Evolutionary conservation across 2,113 vertebrate species (phyloP).

Genomic region (Myotis yumanensis): DNA sequence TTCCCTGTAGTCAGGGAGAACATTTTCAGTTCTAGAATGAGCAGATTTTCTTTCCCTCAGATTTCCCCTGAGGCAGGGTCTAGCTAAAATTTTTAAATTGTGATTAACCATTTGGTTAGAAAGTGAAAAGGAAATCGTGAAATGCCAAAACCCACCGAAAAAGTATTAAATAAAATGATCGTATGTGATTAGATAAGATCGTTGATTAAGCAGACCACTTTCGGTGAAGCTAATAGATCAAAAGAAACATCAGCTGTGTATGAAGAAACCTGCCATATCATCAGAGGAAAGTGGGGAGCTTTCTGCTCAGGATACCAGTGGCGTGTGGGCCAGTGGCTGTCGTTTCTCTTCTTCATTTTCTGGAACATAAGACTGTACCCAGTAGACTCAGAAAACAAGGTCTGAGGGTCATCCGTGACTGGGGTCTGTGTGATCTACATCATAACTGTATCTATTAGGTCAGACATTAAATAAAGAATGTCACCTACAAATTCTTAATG

Average conservation of each 20-base stretch:
- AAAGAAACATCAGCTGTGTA: background rate
- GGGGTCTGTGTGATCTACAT: background rate
- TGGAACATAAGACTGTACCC: background rate
- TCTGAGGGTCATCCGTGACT: background rate
- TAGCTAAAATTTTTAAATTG: background rate
- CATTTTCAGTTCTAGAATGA: background rate
- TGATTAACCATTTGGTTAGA: background rate
- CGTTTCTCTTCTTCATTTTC: background rate
- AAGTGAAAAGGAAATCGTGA: slow-evolving; percentile 9
- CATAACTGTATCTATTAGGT: background rate
- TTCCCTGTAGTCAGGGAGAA: background rate
- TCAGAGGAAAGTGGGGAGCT: background rate
- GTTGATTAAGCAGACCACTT: background rate
- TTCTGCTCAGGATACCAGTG: background rate
- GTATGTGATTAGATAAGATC: background rate
- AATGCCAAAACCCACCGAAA: background rate
- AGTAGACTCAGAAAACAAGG: slow-evolving; percentile 1
- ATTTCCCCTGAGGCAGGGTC: background rate
- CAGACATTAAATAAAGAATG: background rate
- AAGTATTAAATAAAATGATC: background rate
- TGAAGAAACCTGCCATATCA: background rate
- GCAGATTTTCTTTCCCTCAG: background rate
- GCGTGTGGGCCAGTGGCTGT: background rate
- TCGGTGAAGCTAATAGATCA: background rate
- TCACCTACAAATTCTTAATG: background rate